These are phyloP conservation scores for Tillus elongatus DNA, from an alignment of 2,888 invertebrate genomes.

Conservation along the genomic window DNA sequence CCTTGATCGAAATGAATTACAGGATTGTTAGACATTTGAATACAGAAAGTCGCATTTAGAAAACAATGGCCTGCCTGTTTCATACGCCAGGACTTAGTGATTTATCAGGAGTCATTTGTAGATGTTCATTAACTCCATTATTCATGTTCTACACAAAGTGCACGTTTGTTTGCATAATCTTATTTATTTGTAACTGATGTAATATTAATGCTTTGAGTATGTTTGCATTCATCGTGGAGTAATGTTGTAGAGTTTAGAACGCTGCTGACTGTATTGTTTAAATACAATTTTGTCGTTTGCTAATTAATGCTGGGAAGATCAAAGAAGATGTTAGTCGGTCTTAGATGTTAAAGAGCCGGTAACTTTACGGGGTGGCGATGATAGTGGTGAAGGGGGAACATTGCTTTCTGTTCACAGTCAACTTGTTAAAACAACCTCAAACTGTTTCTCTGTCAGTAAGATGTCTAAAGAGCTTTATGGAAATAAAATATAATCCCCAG, in stretches of 20 bases:
- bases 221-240: not conserved
- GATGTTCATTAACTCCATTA: conserved; percentile 6
- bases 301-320: conserved; percentile 50
- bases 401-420: conserved; percentile 1
- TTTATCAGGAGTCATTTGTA: not conserved
- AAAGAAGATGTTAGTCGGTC: conserved; percentile 48
- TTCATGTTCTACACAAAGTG: conserved; percentile 7
- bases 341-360: conserved; percentile 43
- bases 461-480: too few species aligned
- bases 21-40: too few species aligned
- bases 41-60: too few species aligned
- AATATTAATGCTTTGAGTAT: conserved; percentile 5
- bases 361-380: conserved; percentile 17
- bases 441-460: too few species aligned
- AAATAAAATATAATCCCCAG: too few species aligned
- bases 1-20: too few species aligned
- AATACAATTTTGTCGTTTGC: conserved; percentile 55
- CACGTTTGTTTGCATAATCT: conserved; percentile 9
- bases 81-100: too few species aligned
- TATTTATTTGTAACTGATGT: conserved; percentile 6
- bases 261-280: conserved; percentile 47
- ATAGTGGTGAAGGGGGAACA: not conserved
- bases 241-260: not conserved
- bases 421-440: conserved; percentile 2
- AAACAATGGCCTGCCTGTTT: too few species aligned